phyloP scores from a whole-genome alignment of 2,113 vertebrate genomes.

The Empidonax traillii region DNA sequence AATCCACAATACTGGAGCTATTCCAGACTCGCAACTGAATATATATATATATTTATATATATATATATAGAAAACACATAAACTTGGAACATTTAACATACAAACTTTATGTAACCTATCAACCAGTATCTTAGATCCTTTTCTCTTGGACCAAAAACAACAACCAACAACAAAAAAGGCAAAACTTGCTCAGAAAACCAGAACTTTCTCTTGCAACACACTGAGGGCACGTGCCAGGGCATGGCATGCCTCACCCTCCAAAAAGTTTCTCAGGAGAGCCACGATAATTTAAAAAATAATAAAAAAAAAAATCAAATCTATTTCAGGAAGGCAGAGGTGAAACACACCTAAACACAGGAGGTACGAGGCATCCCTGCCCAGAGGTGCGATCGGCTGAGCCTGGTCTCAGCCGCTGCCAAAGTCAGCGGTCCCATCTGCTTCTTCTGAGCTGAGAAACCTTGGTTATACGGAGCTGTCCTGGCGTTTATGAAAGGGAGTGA shows the following conservation, averaged over 20 bases:
- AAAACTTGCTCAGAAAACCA: conserved; percentile 27
- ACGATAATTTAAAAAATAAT: neutral
- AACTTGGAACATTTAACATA: conserved; percentile 61
- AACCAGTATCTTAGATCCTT: conserved; percentile 38
- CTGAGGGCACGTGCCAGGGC: neutral
- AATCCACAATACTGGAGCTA: conserved; percentile 67
- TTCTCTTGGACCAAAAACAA: neutral
- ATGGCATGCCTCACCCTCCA: rapidly evolving
- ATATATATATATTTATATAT: conserved; percentile 50
- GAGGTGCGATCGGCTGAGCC: neutral
- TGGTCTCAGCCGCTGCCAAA: rapidly evolving
- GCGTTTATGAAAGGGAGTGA: neutral
- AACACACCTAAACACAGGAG: neutral
- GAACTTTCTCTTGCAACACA: neutral
- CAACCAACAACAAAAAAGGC: neutral
- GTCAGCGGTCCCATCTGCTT: rapidly evolving
- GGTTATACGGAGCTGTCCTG: rapidly evolving
- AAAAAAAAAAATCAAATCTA: neutral
- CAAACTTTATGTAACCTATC: conserved; percentile 37
- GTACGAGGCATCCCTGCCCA: neutral
- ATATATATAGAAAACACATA: conserved; percentile 35
- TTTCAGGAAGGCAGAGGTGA: neutral
- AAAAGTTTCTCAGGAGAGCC: neutral
- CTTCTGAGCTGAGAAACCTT: rapidly evolving
- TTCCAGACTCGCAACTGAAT: conserved; percentile 63